Percentiles rank a stretch among this genome's conserved stretches.
Conservation (phyloP, 2,113 vertebrate genomes). For the Hoplias malabaricus region DNA sequence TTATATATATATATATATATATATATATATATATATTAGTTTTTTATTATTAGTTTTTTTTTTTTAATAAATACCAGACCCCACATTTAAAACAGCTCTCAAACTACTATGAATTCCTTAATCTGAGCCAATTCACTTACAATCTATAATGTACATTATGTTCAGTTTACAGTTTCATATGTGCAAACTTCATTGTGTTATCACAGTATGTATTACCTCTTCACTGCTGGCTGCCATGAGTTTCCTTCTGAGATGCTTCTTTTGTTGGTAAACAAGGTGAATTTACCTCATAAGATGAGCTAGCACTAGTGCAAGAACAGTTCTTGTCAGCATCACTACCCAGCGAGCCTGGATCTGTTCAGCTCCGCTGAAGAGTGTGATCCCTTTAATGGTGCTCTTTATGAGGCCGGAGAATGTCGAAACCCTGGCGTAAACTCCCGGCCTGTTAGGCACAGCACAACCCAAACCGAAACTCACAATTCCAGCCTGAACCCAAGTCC, state of each 20-base stretch:
- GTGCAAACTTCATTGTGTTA: background rate
- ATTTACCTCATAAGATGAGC: conserved; percentile 56
- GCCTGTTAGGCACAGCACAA: conserved; percentile 66
- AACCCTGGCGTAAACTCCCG: conserved; percentile 73
- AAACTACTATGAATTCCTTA: background rate
- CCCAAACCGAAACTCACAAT: conserved; percentile 76
- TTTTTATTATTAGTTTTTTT: too few relatives aligned
- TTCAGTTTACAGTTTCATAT: background rate
- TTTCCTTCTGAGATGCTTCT: background rate
- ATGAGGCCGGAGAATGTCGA: conserved; percentile 68
- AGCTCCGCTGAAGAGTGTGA: conserved; percentile 62
- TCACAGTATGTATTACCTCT: conserved; percentile 6
- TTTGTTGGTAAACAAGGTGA: background rate
- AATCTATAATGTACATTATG: too few relatives aligned
- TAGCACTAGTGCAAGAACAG: conserved; percentile 50
- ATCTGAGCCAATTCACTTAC: background rate
- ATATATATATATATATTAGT: too few relatives aligned
- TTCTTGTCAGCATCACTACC: conserved; percentile 42
- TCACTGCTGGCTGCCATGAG: background rate
- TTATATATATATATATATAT: too few relatives aligned
- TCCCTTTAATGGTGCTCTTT: conserved; percentile 39
- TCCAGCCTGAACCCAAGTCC: conserved; percentile 76
- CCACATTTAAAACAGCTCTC: background rate
- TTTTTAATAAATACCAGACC: conserved; percentile 20
- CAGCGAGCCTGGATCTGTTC: conserved; percentile 37